A percentile compares a stretch with the other conserved stretches of the same genome.
phyloP scores from a whole-genome alignment of 2,797 vertebrate genomes.

The Chloroceryle amazona region DNA sequence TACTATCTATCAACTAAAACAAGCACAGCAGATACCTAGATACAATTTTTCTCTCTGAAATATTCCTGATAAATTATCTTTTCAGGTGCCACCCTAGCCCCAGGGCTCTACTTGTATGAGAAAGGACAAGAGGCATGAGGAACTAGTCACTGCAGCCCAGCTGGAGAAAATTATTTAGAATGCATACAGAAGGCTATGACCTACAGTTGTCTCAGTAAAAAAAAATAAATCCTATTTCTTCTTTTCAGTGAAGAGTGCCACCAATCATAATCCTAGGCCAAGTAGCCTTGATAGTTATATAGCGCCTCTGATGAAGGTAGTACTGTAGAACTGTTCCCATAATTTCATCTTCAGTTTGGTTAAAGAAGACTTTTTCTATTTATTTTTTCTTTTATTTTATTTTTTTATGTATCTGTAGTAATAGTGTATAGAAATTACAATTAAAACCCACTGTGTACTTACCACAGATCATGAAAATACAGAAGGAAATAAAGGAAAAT shows the following conservation, averaged over 20 bases:
- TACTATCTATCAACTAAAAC: background rate
- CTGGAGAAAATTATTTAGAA: background rate
- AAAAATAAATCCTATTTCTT: background rate
- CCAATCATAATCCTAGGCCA: background rate
- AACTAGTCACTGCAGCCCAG: background rate
- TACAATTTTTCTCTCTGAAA: background rate
- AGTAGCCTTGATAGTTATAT: background rate
- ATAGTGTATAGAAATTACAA: background rate
- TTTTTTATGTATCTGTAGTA: background rate
- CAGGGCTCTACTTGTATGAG: background rate
- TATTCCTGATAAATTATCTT: background rate
- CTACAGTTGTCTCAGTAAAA: background rate
- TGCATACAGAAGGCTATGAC: background rate
- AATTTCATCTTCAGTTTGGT: background rate
- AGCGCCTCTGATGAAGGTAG: background rate
- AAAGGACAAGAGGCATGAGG: background rate
- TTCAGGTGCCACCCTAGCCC: rapidly evolving
- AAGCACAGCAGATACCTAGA: background rate
- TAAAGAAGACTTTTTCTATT: background rate
- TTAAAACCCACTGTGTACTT: background rate
- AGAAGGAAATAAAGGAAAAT: background rate
- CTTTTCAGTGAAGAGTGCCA: background rate
- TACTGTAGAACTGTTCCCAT: background rate
- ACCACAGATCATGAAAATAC: background rate
- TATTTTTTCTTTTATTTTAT: background rate